Base-by-base conservation (phyloP, 2,113 vertebrate species). In the Heterotis niloticus region DNA sequence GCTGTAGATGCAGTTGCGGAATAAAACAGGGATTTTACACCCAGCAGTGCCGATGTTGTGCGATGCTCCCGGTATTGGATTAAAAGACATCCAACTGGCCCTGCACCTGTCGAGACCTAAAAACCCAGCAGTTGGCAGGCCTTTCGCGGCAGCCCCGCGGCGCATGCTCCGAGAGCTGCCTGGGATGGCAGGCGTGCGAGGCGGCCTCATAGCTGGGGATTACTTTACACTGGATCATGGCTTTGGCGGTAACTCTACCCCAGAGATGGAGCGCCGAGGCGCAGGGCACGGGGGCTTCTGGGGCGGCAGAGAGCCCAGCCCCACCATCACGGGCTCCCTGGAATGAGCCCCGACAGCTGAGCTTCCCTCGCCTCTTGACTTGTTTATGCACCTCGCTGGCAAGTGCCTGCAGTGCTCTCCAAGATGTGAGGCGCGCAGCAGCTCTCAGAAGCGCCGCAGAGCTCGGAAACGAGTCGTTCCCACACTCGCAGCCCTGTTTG, bases 401-500 rank as follows among this genome's bases (percentile, higher is more conserved):
- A 71, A 20, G 62, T 28, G 64, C 74, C 81, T 29, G 60, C 69
- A 78, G 75, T 76, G 69, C 87, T 90, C 91, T 91, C 86, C 81
- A 89, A 93, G 91, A 92, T 91, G 87, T 89, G 84, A 89, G 86
- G 85, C 91, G 88, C 83, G 87, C 70, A 7, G 10, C 0, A 60
- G 28, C 28, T 65, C 70, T 66, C 60, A 20, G 54, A 70, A 60
- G 77, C 69, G 67, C 66, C 26, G 16, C 24, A 54, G 52, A 68
- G 77, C 54, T 69, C 28, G 26, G 67, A 78, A 69, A 71, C 77
- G 28, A 68, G 75, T 60, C 10, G 60, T 44, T 76, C 75, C 62
- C 62, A 44, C 90, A 89, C 88, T 88, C 77, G 89, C 84, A 82
- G 87, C 85, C 82, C 87, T 90, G 90, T 92, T 91, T 92, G 90